phyloP scores from a whole-genome alignment of 2,113 vertebrate species.

The Scartelaos histophorus region DNA sequence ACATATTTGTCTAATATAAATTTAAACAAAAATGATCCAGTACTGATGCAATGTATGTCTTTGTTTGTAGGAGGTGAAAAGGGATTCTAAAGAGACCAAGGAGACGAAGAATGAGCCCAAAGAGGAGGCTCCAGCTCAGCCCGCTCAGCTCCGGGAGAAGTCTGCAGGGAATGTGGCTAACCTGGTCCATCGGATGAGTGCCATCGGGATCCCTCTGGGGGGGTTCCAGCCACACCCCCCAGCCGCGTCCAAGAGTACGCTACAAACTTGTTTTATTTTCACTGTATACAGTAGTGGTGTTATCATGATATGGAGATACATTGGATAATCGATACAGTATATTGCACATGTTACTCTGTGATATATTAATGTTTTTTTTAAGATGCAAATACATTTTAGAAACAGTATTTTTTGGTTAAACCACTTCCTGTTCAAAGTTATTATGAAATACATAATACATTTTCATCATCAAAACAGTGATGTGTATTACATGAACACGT shows the following conservation, averaged over 20 bases:
- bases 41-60: neutral
- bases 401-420: too few species aligned
- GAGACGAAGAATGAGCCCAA: slow-evolving; percentile 75
- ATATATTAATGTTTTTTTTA: neutral
- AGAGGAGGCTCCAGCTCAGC: slow-evolving; percentile 74
- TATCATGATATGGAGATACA: too few species aligned
- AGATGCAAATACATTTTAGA: too few species aligned
- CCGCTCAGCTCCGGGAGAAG: slow-evolving; percentile 79
- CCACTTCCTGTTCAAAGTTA: too few species aligned
- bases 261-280: neutral
- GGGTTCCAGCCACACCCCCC: slow-evolving; percentile 85
- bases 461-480: too few species aligned
- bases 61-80: slow-evolving; percentile 86
- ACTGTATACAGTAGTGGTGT: neutral
- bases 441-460: too few species aligned
- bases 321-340: too few species aligned
- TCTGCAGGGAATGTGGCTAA: slow-evolving; percentile 87
- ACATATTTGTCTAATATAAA: too few species aligned
- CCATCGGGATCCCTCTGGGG: slow-evolving; percentile 87
- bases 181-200: slow-evolving; percentile 94
- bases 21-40: neutral
- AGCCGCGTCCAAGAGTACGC: slow-evolving; percentile 74
- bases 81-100: slow-evolving; percentile 59
- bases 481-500: too few species aligned
- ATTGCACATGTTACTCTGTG: too few species aligned